Evolutionary conservation across 2,797 vertebrate genomes (phyloP).

Genomic region (Gymnodraco acuticeps): DNA sequence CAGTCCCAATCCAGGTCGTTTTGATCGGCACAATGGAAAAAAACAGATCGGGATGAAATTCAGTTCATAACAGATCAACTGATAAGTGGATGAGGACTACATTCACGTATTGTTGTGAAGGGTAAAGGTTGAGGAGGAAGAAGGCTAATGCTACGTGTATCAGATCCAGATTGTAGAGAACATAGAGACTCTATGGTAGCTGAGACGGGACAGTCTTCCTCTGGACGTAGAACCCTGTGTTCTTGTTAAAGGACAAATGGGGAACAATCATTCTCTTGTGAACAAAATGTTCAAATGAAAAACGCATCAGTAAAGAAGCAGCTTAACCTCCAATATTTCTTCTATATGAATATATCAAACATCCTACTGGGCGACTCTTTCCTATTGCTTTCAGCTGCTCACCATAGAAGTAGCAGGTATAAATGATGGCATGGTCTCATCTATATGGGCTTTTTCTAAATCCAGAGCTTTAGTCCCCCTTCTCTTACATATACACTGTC

Average conservation of each 20-base stretch:
- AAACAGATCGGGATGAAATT: neutral
- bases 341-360: constrained; percentile 38
- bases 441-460: constrained; percentile 15
- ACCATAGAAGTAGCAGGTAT: constrained; percentile 49
- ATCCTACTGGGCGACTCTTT: constrained; percentile 27
- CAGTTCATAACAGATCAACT: neutral
- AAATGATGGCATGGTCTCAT: constrained; percentile 28
- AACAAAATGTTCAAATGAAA: constrained; percentile 2
- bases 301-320: constrained; percentile 3
- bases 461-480: constrained; percentile 16
- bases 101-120: neutral
- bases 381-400: constrained; percentile 25
- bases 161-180: constrained; percentile 29
- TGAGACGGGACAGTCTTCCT: constrained; percentile 25
- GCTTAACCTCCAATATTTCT: constrained; percentile 57
- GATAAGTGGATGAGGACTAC: neutral
- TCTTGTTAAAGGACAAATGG: neutral
- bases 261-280: neutral
- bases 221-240: neutral
- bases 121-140: neutral
- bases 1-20: neutral
- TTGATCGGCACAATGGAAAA: neutral
- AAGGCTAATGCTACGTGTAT: constrained; percentile 16
- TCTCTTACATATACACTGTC: constrained; percentile 60
- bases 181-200: neutral